Evolutionary conservation across 30 jellyfish, hydroid and myxozoan genomes (phyloP).

Genomic region (Chrysaora quinquecirrha): DNA sequence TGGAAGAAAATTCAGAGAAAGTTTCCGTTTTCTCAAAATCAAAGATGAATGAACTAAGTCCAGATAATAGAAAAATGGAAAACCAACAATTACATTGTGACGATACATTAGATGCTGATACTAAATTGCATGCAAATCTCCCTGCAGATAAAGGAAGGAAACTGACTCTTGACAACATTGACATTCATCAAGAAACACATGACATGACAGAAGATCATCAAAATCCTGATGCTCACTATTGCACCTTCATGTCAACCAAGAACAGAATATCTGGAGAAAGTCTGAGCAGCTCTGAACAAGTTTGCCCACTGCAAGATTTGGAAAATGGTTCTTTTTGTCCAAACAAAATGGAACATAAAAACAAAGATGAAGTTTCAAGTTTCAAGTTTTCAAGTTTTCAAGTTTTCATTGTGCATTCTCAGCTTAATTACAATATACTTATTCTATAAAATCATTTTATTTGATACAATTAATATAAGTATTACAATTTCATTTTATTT

Average conservation of each 20-base stretch:
- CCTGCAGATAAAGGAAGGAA: background rate
- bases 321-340: constrained; percentile 7
- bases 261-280: background rate
- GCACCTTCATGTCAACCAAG: background rate
- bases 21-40: background rate
- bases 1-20: background rate
- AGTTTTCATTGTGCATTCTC: no score
- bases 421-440: no score
- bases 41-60: background rate
- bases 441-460: no score
- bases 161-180: no score
- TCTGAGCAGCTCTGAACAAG: background rate
- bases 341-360: constrained; percentile 2
- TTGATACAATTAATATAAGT: no score
- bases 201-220: no score
- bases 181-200: no score
- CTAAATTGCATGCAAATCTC: background rate
- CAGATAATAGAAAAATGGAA: background rate
- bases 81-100: background rate
- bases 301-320: background rate
- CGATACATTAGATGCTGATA: background rate
- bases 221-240: constrained; percentile 10
- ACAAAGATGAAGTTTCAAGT: no score
- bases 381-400: no score
- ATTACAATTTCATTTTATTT: no score